A percentile compares a stretch with the other conserved stretches of the same genome.
Conservation (phyloP, 2,113 vertebrate genomes). For the Marcusenius ussheri region DNA sequence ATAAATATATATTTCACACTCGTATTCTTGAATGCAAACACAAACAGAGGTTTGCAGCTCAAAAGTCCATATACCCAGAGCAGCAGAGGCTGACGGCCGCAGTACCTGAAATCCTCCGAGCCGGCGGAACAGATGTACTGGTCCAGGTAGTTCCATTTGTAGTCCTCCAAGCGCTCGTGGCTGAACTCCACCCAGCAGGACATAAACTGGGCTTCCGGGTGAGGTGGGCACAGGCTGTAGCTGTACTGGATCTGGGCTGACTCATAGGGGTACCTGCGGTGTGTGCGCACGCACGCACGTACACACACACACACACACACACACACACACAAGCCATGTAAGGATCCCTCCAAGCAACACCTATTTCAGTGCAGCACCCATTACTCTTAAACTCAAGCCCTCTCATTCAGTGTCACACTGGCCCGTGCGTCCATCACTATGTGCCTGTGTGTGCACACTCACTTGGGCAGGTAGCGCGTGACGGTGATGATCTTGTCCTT, state of each 20-base stretch:
- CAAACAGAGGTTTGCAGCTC: neutral
- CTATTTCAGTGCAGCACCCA: neutral
- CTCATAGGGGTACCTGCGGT: conserved; percentile 81
- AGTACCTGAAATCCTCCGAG: conserved; percentile 93
- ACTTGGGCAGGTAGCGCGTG: conserved; percentile 96
- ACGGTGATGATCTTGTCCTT: conserved; percentile 98
- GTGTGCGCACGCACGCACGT: conserved; percentile 18
- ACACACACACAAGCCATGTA: neutral
- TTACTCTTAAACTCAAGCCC: neutral
- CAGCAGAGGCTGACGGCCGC: neutral
- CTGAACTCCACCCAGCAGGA: conserved; percentile 96
- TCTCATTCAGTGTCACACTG: neutral
- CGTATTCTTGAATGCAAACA: neutral
- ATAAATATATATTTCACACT: neutral
- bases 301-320: neutral
- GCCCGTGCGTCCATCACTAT: neutral
- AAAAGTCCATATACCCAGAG: neutral
- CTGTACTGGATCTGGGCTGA: conserved; percentile 91
- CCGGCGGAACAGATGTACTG: conserved; percentile 97
- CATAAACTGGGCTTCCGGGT: conserved; percentile 80
- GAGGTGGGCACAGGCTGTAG: conserved; percentile 91
- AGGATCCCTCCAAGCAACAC: too few relatives aligned
- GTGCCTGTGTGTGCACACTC: conserved; percentile 43
- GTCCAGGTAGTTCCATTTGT: conserved; percentile 98
- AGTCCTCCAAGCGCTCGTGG: conserved; percentile 90